phyloP scores from a whole-genome alignment of 2,888 invertebrate species.

The Imbricaverruca yamaguchii region DNA sequence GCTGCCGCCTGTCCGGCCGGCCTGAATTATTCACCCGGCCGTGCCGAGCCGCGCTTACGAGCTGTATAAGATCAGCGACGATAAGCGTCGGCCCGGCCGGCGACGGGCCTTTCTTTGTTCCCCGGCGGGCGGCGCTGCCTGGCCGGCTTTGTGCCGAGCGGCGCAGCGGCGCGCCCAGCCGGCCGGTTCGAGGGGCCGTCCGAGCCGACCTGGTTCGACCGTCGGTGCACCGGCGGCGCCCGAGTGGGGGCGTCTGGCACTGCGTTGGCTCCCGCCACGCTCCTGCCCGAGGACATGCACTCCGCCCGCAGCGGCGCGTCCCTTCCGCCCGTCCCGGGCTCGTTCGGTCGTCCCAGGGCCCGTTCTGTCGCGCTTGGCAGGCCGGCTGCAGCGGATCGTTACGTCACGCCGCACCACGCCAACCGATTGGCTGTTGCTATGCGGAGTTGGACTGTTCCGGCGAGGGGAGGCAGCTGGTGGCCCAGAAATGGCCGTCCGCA shows the following conservation, averaged over 20 bases:
- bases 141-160: not conserved
- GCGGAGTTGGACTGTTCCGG: slow-evolving; percentile 13
- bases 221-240: not conserved
- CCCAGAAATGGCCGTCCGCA: slow-evolving; percentile 17
- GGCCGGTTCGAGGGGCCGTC: not conserved
- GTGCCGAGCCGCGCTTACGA: not conserved
- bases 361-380: not conserved
- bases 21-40: not conserved
- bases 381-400: slow-evolving; percentile 1
- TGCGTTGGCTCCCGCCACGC: not conserved
- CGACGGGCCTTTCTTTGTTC: not conserved
- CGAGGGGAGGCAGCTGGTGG: slow-evolving; percentile 9
- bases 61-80: slow-evolving; percentile 1
- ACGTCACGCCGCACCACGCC: not conserved
- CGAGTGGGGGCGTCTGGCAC: not conserved
- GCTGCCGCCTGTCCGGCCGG: not conserved
- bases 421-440: slow-evolving; percentile 12
- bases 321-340: not conserved
- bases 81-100: not conserved
- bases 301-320: not conserved
- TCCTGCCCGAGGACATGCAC: not conserved
- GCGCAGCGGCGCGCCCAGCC: not conserved
- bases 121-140: not conserved
- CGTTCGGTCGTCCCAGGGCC: not conserved
- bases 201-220: not conserved